These are phyloP conservation scores for Vombatus ursinus DNA, from an alignment of 2,113 vertebrate species.

Conservation along the genomic window DNA sequence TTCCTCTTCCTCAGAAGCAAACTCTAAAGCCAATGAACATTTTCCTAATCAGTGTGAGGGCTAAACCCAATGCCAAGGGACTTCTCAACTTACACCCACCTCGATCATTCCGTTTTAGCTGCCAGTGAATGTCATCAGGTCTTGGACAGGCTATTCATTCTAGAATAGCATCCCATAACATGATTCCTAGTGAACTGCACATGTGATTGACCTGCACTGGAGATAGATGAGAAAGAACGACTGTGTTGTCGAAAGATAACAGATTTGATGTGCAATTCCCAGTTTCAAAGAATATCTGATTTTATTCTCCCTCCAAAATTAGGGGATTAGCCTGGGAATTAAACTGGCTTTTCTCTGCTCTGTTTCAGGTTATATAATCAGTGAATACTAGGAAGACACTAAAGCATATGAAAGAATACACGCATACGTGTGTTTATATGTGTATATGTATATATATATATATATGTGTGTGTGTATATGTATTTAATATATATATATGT, in stretches of 20 bases:
- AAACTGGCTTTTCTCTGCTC: not conserved
- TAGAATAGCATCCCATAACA: not conserved
- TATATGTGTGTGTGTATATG: too few relatives aligned
- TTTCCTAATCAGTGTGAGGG: not conserved
- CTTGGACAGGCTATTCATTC: not conserved
- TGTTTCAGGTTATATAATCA: not conserved
- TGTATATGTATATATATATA: too few relatives aligned
- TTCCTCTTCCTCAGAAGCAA: not conserved
- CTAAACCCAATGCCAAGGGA: not conserved
- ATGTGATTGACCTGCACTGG: not conserved
- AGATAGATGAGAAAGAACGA: not conserved
- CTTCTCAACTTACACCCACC: not conserved
- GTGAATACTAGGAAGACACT: not conserved
- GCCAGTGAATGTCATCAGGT: not conserved
- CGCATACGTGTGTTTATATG: not conserved
- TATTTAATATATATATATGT: not conserved
- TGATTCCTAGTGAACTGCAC: not conserved
- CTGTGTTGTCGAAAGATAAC: not conserved
- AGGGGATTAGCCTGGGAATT: fast-evolving
- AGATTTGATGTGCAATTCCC: not conserved
- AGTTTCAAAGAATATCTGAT: too few relatives aligned
- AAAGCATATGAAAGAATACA: not conserved
- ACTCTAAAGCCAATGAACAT: not conserved
- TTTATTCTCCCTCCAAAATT: not conserved
- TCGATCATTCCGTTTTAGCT: not conserved